Percentiles rank a stretch among this genome's conserved stretches.
These are phyloP conservation scores for Luperina testacea DNA, from an alignment of 2,888 invertebrate species.

Conservation along the genomic window DNA sequence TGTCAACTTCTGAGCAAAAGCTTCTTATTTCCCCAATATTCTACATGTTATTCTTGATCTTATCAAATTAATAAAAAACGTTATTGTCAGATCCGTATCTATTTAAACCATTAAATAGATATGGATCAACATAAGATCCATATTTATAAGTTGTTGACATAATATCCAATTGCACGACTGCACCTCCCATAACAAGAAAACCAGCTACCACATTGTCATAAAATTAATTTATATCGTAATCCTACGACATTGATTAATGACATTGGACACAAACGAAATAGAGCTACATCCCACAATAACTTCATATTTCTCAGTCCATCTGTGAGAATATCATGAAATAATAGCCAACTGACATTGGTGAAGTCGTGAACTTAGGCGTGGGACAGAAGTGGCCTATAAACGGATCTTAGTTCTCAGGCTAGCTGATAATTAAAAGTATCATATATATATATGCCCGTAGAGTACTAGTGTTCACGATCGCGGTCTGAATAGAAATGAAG, in stretches of 20 bases:
- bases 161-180: not conserved
- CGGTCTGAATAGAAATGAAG: constrained; percentile 33
- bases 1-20: too few species aligned
- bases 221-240: constrained; percentile 27
- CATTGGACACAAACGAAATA: constrained; percentile 29
- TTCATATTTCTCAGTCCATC: constrained; percentile 44
- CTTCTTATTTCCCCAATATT: not conserved
- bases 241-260: constrained; percentile 51
- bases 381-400: constrained; percentile 59
- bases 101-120: not conserved
- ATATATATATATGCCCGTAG: constrained; percentile 34
- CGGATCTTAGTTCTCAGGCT: constrained; percentile 48
- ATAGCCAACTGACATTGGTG: constrained; percentile 62
- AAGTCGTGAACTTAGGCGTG: constrained; percentile 61
- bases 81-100: too few species aligned
- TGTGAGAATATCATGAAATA: constrained; percentile 55
- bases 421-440: constrained; percentile 60
- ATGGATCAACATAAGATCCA: not conserved
- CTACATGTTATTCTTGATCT: not conserved
- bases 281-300: constrained; percentile 8
- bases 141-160: not conserved
- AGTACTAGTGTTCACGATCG: constrained; percentile 46
- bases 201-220: not conserved
- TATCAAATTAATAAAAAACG: not conserved
- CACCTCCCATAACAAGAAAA: constrained; percentile 1